Evolutionary conservation across 2,113 vertebrate genomes (phyloP).

Genomic region (Cygnus atratus): DNA sequence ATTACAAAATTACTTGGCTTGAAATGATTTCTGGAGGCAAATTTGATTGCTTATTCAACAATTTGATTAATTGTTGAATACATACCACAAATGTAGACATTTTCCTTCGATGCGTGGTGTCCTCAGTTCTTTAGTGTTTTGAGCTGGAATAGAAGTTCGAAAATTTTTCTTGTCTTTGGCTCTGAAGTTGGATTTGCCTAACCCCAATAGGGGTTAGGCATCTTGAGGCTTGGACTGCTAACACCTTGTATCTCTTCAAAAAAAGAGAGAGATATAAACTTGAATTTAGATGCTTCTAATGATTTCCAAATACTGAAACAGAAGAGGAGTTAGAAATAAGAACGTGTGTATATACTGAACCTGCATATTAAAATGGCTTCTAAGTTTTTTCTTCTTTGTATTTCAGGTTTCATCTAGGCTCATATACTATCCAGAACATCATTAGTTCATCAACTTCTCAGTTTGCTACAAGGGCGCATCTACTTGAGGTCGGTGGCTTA

Average conservation of each 20-base stretch:
- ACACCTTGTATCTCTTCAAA: not conserved
- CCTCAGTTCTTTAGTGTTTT: not conserved
- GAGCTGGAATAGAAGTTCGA: not conserved
- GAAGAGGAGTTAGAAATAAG: not conserved
- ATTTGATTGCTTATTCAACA: not conserved
- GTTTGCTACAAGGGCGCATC: conserved; percentile 87
- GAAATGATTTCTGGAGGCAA: not conserved
- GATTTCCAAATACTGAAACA: not conserved
- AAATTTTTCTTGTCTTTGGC: not conserved
- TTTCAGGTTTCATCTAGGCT: conserved; percentile 88
- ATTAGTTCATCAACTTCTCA: conserved; percentile 84
- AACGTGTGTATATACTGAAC: not conserved
- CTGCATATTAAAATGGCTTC: not conserved
- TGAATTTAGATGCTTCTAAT: not conserved
- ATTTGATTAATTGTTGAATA: not conserved
- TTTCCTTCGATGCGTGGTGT: not conserved
- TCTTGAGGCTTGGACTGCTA: not conserved
- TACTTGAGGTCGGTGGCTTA: conserved; percentile 82
- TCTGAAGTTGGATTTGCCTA: not conserved
- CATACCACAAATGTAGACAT: not conserved
- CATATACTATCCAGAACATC: conserved; percentile 86
- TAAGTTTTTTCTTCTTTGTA: not conserved
- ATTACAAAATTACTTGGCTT: not conserved
- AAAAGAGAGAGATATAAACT: not conserved
- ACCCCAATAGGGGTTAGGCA: not conserved